These are phyloP conservation scores for Lota lota DNA, from an alignment of 2,113 vertebrate species.

Conservation along the genomic window DNA sequence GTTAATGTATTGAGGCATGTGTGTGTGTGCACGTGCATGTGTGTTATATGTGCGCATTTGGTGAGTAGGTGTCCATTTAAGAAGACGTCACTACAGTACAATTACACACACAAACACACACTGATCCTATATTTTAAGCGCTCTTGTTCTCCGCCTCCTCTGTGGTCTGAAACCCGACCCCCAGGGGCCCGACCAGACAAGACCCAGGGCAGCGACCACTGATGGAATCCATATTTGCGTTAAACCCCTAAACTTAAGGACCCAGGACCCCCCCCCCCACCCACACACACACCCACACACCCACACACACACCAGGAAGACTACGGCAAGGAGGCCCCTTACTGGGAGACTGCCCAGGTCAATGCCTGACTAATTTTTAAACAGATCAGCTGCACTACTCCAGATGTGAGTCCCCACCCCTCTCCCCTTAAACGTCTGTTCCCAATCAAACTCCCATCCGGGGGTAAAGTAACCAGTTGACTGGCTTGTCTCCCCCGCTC, in stretches of 20 bases:
- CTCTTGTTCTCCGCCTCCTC: conserved; percentile 13
- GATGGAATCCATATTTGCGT: conserved; percentile 59
- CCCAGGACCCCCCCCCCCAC: conserved; percentile 19
- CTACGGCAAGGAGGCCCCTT: conserved; percentile 17
- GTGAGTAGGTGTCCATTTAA: background rate
- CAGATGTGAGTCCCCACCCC: conserved; percentile 59
- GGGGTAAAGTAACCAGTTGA: conserved; percentile 57
- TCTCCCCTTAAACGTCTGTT: conserved; percentile 48
- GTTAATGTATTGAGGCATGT: too few relatives aligned
- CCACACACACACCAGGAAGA: too few relatives aligned
- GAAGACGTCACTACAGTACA: background rate
- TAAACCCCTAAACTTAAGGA: conserved; percentile 49
- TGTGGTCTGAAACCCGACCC: conserved; percentile 52
- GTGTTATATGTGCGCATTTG: background rate
- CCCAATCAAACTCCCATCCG: conserved; percentile 68
- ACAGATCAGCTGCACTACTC: conserved; percentile 62
- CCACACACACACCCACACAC: too few relatives aligned
- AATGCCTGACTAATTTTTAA: conserved; percentile 71
- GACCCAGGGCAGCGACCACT: background rate
- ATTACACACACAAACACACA: conserved; percentile 16
- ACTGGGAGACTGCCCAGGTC: conserved; percentile 59
- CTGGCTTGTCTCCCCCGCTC: conserved; percentile 21
- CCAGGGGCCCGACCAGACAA: background rate
- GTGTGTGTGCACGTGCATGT: too few relatives aligned
- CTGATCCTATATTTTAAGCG: conserved; percentile 25